Evolutionary conservation across 1,140 invertebrate species (phyloP), one percentile per base, ranked within the genome.

Genomic region (Caerostris extrusa): DNA sequence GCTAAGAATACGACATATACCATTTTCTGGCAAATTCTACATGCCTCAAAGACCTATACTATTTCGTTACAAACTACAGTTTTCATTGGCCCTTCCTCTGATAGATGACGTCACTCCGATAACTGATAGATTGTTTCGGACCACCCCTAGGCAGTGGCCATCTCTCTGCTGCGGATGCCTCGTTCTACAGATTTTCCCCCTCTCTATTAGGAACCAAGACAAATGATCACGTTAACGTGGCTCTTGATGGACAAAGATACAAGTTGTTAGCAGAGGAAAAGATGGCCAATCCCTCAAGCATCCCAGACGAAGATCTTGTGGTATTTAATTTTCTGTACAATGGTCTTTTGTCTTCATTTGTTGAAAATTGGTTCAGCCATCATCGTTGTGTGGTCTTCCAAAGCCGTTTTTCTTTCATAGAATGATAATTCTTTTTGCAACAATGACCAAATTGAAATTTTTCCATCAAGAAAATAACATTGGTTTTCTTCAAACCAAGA

Each of bases 201-300:
- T 88, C 83, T 67, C 86, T 64, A 88, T 88, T 88, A 88, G 60
- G 50, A 50, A 61, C 8, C 53, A 60, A 88, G 86, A 88, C 86
- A 88, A 88, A 88, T 64, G 58, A 88, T 19, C 50, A 53, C 60
- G 50, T 19, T 88, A 55, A 88, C 83, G 57, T 19, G 55, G 19
- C 19, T 64, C 50, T 7, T 64, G 58, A 64, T 64, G 86, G 86
- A 88, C 86, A 88, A 6, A 55, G 19, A 61, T 53, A 64, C 86
- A 53, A 61, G 61, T 50, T 88, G 86, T 61, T 88, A 50, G 14
- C 55, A 57, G 60, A 17, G 58, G 10, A 64, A 57, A 7, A 5
- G 10, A 53, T 19, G n/a, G 34, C 5, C 83, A 60, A 34, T 85
- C 56, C 56, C 83, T 56, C 57, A 85, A 85, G 71, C 3, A 8